Conservation (phyloP, 2,113 vertebrate genomes). For the Boleophthalmus pectinirostris region DNA sequence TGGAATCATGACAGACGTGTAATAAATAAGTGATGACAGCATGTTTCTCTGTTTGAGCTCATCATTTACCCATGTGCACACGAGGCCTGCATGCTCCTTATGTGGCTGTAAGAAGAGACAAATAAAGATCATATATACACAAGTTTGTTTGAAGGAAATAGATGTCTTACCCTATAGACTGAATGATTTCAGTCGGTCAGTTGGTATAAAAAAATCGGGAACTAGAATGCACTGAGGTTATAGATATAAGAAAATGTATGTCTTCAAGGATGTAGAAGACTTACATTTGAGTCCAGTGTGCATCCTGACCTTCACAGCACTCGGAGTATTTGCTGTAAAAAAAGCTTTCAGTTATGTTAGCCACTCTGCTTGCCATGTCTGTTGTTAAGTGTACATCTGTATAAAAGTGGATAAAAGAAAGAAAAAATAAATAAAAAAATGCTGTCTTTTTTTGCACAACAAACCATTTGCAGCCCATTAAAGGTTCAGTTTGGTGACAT, state of each 20-base stretch:
- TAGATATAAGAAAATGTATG: background rate
- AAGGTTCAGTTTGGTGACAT: too few relatives aligned
- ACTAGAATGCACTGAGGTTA: background rate
- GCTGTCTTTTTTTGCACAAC: too few relatives aligned
- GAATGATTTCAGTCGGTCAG: conserved; percentile 25
- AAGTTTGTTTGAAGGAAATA: conserved; percentile 1
- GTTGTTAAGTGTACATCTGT: too few relatives aligned
- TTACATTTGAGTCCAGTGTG: background rate
- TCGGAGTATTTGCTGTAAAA: background rate
- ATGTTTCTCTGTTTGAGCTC: conserved; percentile 13
- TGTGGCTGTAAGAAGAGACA: conserved; percentile 39
- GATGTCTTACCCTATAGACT: background rate
- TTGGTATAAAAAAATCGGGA: conserved; percentile 13
- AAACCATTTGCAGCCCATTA: too few relatives aligned
- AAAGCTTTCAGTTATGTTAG: background rate
- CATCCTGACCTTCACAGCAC: background rate
- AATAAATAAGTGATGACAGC: conserved; percentile 4
- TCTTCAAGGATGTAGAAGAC: background rate
- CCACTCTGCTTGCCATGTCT: background rate
- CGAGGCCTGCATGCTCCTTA: conserved; percentile 23
- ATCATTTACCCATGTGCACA: conserved; percentile 4
- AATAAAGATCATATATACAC: background rate
- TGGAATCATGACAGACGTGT: background rate
- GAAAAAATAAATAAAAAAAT: too few relatives aligned
- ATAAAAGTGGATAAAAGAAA: too few relatives aligned